phyloP scores from a whole-genome alignment of 1,140 invertebrate genomes.

The Lysiphlebus fabarum region DNA sequence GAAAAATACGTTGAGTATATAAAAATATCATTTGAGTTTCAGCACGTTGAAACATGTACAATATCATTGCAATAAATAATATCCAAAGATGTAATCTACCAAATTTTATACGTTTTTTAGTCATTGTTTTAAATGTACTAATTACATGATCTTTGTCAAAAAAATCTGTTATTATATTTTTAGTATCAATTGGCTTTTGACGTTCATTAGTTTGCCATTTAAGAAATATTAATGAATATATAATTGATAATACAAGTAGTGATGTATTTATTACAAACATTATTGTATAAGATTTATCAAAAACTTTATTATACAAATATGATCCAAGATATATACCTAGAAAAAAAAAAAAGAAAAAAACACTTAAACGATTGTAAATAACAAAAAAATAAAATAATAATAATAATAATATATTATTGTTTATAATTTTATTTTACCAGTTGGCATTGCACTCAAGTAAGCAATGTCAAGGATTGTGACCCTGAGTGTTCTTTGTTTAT shows the following conservation, averaged over 20 bases:
- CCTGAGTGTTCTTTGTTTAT: conserved; percentile 64
- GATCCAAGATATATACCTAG: conserved; percentile 53
- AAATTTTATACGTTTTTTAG: conserved; percentile 55
- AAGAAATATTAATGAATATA: conserved; percentile 61
- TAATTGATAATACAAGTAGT: conserved; percentile 59
- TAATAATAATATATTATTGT: background rate
- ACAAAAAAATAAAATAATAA: too few species aligned
- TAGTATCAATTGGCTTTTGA: conserved; percentile 59
- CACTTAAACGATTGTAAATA: background rate
- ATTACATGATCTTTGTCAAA: conserved; percentile 67
- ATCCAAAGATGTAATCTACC: conserved; percentile 63
- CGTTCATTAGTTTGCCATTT: conserved; percentile 64
- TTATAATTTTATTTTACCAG: conserved; percentile 55
- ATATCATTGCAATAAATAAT: conserved; percentile 65
- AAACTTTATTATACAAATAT: conserved; percentile 58
- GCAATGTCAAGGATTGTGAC: conserved; percentile 71
- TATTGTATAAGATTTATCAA: conserved; percentile 61
- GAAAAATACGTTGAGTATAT: conserved; percentile 65
- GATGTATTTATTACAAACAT: conserved; percentile 70
- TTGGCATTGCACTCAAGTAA: conserved; percentile 73
- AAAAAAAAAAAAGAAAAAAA: conserved; percentile 28
- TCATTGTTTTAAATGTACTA: conserved; percentile 60
- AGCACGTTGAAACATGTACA: conserved; percentile 77
- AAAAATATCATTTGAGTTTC: conserved; percentile 67
- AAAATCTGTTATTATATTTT: conserved; percentile 65